Percentiles rank a stretch among this genome's conserved stretches.
These are phyloP conservation scores for Cephonodes hylas DNA, from an alignment of 2,888 invertebrate species.

Conservation along the genomic window DNA sequence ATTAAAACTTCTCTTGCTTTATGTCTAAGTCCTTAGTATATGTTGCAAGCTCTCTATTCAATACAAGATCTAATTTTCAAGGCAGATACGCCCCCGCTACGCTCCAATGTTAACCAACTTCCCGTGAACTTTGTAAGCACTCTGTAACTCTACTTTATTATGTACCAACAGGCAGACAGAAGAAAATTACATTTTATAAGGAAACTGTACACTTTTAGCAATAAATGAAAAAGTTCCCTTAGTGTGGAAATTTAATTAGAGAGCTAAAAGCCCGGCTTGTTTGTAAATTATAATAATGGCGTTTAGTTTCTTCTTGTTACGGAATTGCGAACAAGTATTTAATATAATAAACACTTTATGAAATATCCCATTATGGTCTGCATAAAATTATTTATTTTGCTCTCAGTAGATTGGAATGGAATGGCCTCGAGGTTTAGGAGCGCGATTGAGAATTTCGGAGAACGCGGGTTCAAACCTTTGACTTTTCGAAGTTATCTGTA, in stretches of 20 bases:
- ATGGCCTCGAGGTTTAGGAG: too few relatives aligned
- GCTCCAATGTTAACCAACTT: not conserved
- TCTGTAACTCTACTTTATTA: conserved; percentile 1
- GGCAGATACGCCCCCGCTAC: too few relatives aligned
- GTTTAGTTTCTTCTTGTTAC: not conserved
- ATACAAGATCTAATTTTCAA: too few relatives aligned
- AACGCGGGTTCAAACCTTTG: too few relatives aligned
- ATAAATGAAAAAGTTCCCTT: conserved; percentile 20
- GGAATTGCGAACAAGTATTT: not conserved
- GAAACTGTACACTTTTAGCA: conserved; percentile 27
- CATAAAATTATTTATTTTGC: too few relatives aligned
- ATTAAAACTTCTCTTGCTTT: too few relatives aligned
- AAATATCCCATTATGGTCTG: too few relatives aligned
- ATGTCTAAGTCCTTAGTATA: too few relatives aligned
- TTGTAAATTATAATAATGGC: conserved; percentile 14
- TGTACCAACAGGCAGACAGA: conserved; percentile 16
- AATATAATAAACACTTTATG: not conserved
- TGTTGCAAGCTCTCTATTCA: too few relatives aligned
- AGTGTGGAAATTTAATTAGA: conserved; percentile 18
- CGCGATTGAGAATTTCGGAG: too few relatives aligned
- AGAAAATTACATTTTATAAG: conserved; percentile 28
- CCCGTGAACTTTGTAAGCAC: not conserved
- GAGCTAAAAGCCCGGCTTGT: conserved; percentile 13
- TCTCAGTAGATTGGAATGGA: too few relatives aligned
- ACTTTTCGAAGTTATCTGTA: too few relatives aligned